Evolutionary conservation across 2,797 vertebrate species (phyloP).

Genomic region (Syndactyla subalaris): DNA sequence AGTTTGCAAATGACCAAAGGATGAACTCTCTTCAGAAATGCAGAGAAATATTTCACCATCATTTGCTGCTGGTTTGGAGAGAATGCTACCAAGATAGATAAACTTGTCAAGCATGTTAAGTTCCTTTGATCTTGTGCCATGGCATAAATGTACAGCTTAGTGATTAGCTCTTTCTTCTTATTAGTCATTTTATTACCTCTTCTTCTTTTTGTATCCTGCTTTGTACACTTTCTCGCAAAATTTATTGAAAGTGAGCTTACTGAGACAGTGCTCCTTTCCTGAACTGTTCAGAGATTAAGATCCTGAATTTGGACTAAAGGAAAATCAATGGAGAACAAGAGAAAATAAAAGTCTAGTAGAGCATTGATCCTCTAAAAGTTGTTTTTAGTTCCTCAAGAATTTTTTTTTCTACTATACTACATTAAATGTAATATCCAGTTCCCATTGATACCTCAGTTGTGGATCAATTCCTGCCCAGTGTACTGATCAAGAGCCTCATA

Average conservation of each 20-base stretch:
- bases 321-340: neutral
- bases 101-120: slow-evolving; percentile 4
- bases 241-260: neutral
- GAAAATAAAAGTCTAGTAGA: neutral
- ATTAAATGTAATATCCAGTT: neutral
- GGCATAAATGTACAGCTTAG: neutral
- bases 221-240: neutral
- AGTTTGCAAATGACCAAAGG: slow-evolving; percentile 32
- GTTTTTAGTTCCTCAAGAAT: neutral
- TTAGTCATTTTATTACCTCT: neutral
- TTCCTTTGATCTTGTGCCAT: slow-evolving; percentile 49
- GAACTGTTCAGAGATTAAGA: neutral
- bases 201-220: neutral
- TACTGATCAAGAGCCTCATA: neutral
- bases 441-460: neutral
- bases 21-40: slow-evolving; percentile 50
- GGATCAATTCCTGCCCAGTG: neutral
- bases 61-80: slow-evolving; percentile 25
- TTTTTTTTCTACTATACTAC: neutral
- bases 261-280: neutral
- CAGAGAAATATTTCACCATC: slow-evolving; percentile 31
- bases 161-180: slow-evolving; percentile 26
- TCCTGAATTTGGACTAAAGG: neutral
- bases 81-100: slow-evolving; percentile 44
- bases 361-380: neutral